A percentile compares a stretch with the other conserved stretches of the same genome.
phyloP scores from a whole-genome alignment of 2,797 vertebrate species.

The Poecilia gillii region DNA sequence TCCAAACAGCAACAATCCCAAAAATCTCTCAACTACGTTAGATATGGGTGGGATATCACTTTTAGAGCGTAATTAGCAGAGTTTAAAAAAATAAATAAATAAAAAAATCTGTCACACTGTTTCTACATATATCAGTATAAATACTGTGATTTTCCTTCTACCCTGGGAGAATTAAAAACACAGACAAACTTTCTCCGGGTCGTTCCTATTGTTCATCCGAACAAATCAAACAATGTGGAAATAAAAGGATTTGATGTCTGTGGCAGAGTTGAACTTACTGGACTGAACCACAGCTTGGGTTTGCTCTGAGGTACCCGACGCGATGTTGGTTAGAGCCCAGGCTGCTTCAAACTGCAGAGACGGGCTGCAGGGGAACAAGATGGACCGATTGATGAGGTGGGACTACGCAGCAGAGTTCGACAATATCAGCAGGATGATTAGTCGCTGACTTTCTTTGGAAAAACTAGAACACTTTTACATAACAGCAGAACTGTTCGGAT shows the following conservation, averaged over 20 bases:
- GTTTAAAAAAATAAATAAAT: too few relatives aligned
- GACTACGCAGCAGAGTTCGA: conserved; percentile 1
- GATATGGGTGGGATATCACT: too few relatives aligned
- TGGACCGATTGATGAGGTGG: neutral
- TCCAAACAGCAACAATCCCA: neutral
- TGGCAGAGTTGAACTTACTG: conserved; percentile 83
- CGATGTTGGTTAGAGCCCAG: conserved; percentile 99
- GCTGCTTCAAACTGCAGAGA: conserved; percentile 99
- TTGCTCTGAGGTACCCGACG: conserved; percentile 98
- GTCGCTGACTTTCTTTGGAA: conserved; percentile 40
- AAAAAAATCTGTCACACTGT: neutral
- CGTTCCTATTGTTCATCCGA: neutral
- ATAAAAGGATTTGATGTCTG: neutral
- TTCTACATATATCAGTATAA: neutral
- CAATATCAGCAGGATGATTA: conserved; percentile 31
- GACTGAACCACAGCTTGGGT: conserved; percentile 98
- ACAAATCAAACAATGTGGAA: neutral
- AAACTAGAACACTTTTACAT: conserved; percentile 60
- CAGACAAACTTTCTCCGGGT: neutral
- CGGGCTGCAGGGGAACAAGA: conserved; percentile 80
- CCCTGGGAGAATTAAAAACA: neutral
- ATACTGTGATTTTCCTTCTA: neutral
- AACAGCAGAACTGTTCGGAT: conserved; percentile 40
- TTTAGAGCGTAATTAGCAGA: too few relatives aligned
- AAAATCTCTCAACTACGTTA: neutral